These are phyloP conservation scores for Malacoraja senta DNA, from an alignment of 2,797 vertebrate genomes.

Conservation along the genomic window DNA sequence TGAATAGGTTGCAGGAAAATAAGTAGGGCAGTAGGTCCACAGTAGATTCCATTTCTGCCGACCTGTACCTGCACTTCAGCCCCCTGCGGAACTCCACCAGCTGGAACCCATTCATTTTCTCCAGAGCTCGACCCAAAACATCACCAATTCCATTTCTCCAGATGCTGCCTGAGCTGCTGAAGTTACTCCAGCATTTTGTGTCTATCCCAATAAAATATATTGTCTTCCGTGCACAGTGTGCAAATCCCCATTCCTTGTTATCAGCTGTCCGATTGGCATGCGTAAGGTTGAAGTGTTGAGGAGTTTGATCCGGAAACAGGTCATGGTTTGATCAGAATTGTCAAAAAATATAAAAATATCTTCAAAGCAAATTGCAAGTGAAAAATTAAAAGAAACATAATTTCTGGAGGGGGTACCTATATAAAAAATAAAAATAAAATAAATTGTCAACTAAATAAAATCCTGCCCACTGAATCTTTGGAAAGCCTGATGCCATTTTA, in stretches of 20 bases:
- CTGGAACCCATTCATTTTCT: too few relatives aligned
- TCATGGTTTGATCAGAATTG: not conserved
- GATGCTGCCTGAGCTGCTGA: too few relatives aligned
- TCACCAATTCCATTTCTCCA: too few relatives aligned
- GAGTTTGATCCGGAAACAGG: not conserved
- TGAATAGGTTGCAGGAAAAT: too few relatives aligned
- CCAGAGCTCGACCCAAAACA: too few relatives aligned
- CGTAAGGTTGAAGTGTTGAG: not conserved
- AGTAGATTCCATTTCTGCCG: too few relatives aligned
- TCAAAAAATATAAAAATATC: not conserved
- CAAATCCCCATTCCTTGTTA: not conserved
- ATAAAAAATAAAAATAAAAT: not conserved
- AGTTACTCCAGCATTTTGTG: too few relatives aligned
- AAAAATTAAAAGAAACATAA: not conserved
- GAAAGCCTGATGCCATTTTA: not conserved
- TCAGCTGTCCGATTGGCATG: not conserved
- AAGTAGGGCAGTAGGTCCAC: too few relatives aligned
- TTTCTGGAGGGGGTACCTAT: not conserved
- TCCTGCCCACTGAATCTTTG: not conserved
- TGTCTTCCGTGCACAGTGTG: not conserved
- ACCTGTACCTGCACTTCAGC: too few relatives aligned
- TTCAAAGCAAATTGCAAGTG: not conserved
- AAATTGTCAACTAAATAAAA: not conserved
- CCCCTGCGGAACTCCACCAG: too few relatives aligned
- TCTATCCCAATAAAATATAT: not conserved